Conservation (phyloP, 2,888 invertebrate species). For the Callyntrura guangdongensis region DNA sequence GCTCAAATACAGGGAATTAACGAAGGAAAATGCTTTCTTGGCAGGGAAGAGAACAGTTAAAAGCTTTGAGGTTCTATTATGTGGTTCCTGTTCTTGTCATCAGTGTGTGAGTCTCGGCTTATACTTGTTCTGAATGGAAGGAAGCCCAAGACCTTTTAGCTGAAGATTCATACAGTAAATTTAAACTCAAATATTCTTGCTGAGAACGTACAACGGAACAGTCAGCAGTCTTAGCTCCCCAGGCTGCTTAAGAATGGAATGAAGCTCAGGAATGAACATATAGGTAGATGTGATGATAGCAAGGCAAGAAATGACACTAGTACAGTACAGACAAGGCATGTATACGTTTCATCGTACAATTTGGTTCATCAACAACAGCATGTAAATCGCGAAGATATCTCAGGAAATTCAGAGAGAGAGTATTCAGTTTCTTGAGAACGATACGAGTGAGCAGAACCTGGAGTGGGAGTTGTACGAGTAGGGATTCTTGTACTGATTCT, state of each 20-base stretch:
- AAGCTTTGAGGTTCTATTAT: conserved; percentile 10
- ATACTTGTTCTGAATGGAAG: neutral
- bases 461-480: neutral
- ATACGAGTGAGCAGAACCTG: conserved; percentile 13
- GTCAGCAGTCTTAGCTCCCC: neutral
- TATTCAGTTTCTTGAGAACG: conserved; percentile 24
- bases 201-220: conserved; percentile 1
- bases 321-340: no score
- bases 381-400: conserved; percentile 12
- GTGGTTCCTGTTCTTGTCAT: conserved; percentile 13
- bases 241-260: neutral
- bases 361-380: neutral
- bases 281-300: neutral
- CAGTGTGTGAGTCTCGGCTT: neutral
- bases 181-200: neutral
- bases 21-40: conserved; percentile 24
- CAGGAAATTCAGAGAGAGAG: neutral
- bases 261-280: neutral
- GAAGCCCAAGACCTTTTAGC: neutral
- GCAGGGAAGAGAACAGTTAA: conserved; percentile 6
- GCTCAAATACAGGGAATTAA: conserved; percentile 15
- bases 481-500: neutral
- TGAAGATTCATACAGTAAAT: neutral
- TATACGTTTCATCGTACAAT: neutral
- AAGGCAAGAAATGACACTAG: neutral